Evolutionary conservation across 1,140 invertebrate genomes (phyloP).

Genomic region (Diabrotica virgifera): DNA sequence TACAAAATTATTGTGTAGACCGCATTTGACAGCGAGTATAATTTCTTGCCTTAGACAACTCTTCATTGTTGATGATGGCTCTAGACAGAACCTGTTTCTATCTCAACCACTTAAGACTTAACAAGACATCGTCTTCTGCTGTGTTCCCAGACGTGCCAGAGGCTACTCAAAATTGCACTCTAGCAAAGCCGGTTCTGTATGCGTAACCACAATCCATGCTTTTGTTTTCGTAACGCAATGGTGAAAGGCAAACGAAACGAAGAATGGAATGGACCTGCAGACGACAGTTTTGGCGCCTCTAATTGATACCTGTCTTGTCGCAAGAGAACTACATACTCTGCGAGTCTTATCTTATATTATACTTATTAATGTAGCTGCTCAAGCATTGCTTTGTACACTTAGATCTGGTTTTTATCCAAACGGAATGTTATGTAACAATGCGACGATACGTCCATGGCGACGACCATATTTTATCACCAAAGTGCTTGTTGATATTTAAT

Average conservation of each 20-base stretch:
- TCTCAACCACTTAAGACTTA: too few species aligned
- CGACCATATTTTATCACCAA: too few species aligned
- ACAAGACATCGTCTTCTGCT: too few species aligned
- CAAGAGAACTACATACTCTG: conserved; percentile 4
- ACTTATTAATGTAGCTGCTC: neutral
- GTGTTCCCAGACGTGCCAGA: neutral
- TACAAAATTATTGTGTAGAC: too few species aligned
- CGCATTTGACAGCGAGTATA: too few species aligned
- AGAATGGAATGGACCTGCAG: neutral
- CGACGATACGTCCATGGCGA: too few species aligned
- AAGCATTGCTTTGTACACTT: neutral
- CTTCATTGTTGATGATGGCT: too few species aligned
- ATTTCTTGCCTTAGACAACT: too few species aligned
- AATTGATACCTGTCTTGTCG: conserved; percentile 16
- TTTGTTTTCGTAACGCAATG: conserved; percentile 13
- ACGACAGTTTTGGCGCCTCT: conserved; percentile 19
- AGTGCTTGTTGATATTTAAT: too few species aligned
- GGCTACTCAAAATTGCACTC: neutral
- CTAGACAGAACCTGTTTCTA: too few species aligned
- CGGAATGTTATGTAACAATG: too few species aligned
- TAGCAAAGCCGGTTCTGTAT: neutral
- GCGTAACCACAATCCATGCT: conserved; percentile 5
- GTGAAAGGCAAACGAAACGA: conserved; percentile 10
- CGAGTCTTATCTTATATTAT: neutral
- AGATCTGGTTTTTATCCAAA: too few species aligned